Conservation (phyloP, 1,140 invertebrate genomes). For the honey bee (Apis mellifera) region Amel_HAv3.1 CM009931.2:11313501-11314000, state of each 20-base stretch:
- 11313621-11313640: neutral
- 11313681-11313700: constrained; percentile 73
- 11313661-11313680: constrained; percentile 37
- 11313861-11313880: neutral
- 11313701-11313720: constrained; percentile 80
- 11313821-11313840: constrained; percentile 59
- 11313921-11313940: neutral
- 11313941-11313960: neutral
- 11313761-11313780: constrained; percentile 78
- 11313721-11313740: constrained; percentile 80
- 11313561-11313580: neutral
- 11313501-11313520: constrained; percentile 8
- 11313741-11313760: constrained; percentile 80
- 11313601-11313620: neutral
- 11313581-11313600: neutral
- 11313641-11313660: neutral
- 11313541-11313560: neutral
- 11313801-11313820: constrained; percentile 78
- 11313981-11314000: neutral
- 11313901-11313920: neutral
- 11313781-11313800: constrained; percentile 76
- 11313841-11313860: constrained; percentile 42
- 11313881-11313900: neutral
- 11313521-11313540: neutral
- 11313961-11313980: neutral